A percentile compares a stretch with the other conserved stretches of the same genome.
phyloP scores from a whole-genome alignment of 2,113 vertebrate species.

The Pavo muticus region DNA sequence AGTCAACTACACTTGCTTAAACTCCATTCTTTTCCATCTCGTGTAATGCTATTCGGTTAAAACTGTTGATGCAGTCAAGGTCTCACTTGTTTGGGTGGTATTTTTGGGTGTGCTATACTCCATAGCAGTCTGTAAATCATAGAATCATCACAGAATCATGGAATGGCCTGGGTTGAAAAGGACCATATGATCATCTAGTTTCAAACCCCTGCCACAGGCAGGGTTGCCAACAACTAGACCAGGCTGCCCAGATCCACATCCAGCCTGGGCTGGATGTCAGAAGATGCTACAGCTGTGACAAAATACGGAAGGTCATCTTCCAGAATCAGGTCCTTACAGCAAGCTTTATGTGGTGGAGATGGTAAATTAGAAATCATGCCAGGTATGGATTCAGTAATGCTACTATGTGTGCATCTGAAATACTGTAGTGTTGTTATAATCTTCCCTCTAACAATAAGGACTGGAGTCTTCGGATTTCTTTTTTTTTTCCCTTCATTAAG shows the following conservation, averaged over 20 bases:
- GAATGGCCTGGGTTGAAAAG: too few species aligned
- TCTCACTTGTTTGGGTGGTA: background rate
- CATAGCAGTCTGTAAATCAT: background rate
- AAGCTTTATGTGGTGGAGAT: background rate
- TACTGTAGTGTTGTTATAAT: background rate
- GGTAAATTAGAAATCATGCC: background rate
- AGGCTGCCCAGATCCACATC: too few species aligned
- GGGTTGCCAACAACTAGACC: too few species aligned
- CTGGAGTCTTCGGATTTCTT: background rate
- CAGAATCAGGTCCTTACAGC: background rate
- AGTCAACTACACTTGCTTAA: fast-evolving
- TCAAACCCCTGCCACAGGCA: too few species aligned
- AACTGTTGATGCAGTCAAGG: background rate
- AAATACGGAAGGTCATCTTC: background rate
- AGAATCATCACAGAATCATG: too few species aligned
- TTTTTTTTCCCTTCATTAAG: background rate
- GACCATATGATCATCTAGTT: too few species aligned
- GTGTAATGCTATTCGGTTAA: background rate
- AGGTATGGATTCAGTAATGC: background rate
- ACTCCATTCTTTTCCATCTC: background rate
- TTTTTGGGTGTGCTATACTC: fast-evolving
- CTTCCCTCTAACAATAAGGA: background rate
- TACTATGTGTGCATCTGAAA: background rate
- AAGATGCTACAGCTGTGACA: background rate
- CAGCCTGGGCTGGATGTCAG: background rate